These are phyloP conservation scores for Spinus olivaceus DNA, from an alignment of 2,797 vertebrate species.

Conservation along the genomic window DNA sequence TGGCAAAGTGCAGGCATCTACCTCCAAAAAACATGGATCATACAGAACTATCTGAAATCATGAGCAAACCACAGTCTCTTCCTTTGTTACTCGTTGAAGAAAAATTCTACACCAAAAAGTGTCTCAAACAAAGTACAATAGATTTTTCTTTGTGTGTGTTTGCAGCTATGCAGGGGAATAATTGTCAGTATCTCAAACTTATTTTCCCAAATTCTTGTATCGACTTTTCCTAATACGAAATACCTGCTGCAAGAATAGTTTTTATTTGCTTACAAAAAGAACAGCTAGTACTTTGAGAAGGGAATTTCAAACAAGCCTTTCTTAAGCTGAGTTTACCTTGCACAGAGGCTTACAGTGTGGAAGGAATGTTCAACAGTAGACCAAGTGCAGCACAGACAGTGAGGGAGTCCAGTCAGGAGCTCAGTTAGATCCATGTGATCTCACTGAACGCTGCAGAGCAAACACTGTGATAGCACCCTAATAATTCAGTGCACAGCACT, in stretches of 20 bases:
- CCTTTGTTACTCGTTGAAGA: background rate
- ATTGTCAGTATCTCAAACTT: background rate
- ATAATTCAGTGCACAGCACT: background rate
- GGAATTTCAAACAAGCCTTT: background rate
- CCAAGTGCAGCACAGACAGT: background rate
- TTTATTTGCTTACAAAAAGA: background rate
- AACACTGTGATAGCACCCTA: background rate
- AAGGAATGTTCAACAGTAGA: background rate
- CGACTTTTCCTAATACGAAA: background rate
- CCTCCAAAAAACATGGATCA: background rate
- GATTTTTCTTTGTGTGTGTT: background rate
- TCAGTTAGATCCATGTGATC: background rate
- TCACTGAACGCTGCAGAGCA: background rate
- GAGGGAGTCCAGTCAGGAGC: background rate
- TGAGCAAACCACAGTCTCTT: background rate
- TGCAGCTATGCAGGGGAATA: background rate
- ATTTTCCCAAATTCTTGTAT: background rate
- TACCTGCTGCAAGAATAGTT: background rate
- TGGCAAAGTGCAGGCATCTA: rapidly evolving
- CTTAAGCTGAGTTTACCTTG: background rate
- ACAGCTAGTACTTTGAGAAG: background rate
- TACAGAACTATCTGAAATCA: background rate
- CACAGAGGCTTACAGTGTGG: background rate
- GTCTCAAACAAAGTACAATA: background rate
- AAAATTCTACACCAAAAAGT: background rate